Percentiles rank a stretch among this genome's conserved stretches.
These are phyloP conservation scores for Pseudoatta argentina DNA, from an alignment of 1,140 invertebrate species.

Conservation along the genomic window DNA sequence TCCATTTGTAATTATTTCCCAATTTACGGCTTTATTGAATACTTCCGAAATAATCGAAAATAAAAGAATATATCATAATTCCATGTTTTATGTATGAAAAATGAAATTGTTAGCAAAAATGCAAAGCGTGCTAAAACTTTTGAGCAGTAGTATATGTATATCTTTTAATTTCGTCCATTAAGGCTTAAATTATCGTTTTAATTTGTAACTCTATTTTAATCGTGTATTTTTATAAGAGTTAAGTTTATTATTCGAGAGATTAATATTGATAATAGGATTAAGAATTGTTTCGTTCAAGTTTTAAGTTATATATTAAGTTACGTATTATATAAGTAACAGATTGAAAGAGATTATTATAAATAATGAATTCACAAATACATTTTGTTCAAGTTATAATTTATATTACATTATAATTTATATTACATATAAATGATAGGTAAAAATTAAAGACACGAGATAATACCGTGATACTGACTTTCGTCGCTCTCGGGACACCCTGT, in stretches of 20 bases:
- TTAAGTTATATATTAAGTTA: not conserved
- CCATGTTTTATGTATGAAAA: too few relatives aligned
- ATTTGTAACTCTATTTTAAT: not conserved
- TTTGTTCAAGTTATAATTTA: not conserved
- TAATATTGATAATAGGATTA: not conserved
- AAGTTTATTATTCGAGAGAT: not conserved
- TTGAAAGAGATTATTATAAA: too few relatives aligned
- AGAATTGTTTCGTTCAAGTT: not conserved
- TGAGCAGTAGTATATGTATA: not conserved
- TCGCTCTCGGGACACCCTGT: conserved; percentile 32
- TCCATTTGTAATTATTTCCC: too few relatives aligned
- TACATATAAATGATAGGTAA: not conserved
- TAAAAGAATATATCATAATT: too few relatives aligned
- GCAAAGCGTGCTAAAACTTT: too few relatives aligned
- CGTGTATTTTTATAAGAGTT: conserved; percentile 3
- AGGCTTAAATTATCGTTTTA: conserved; percentile 4
- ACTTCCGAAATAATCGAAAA: too few relatives aligned
- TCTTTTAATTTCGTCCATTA: not conserved
- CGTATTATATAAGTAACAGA: too few relatives aligned
- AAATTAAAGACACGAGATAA: not conserved
- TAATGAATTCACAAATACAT: too few relatives aligned
- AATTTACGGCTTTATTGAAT: too few relatives aligned
- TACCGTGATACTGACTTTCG: not conserved
- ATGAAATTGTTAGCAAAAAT: too few relatives aligned
- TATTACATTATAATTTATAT: not conserved